These are phyloP conservation scores for Sitophilus oryzae DNA, from an alignment of 1,140 invertebrate genomes.

Conservation along the genomic window DNA sequence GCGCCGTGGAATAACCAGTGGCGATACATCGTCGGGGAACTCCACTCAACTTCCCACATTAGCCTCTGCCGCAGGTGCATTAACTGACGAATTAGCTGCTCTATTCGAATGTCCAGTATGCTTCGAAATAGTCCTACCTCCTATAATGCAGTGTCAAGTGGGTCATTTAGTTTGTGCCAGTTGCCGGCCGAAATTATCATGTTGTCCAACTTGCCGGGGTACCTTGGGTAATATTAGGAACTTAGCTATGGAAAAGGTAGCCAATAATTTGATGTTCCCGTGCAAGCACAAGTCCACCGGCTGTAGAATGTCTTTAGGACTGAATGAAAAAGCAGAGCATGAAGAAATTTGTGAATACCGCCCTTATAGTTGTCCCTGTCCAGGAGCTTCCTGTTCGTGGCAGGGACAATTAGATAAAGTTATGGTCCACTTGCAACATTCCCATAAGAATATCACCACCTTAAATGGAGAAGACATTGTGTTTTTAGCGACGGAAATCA, in stretches of 20 bases:
- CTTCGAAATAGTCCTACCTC: conserved; percentile 98
- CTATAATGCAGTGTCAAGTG: conserved; percentile 84
- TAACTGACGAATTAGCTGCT: conserved; percentile 83
- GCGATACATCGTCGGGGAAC: conserved; percentile 28
- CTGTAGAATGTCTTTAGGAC: conserved; percentile 85
- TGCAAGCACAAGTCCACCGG: conserved; percentile 98
- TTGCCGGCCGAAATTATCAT: conserved; percentile 92
- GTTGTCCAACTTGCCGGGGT: conserved; percentile 96
- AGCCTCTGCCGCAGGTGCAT: conserved; percentile 45
- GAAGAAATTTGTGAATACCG: conserved; percentile 98
- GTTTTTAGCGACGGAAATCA: conserved; percentile 98
- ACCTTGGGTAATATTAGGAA: conserved; percentile 96
- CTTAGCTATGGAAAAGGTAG: conserved; percentile 98
- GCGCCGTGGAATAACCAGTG: conserved; percentile 28
- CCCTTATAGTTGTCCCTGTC: conserved; percentile 96
- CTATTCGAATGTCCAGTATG: conserved; percentile 99
- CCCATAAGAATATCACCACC: conserved; percentile 98
- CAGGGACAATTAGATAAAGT: conserved; percentile 56
- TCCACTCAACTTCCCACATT: conserved; percentile 29
- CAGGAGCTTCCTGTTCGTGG: conserved; percentile 98
- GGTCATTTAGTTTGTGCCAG: conserved; percentile 88
- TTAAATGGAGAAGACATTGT: conserved; percentile 97
- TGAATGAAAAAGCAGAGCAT: conserved; percentile 96
- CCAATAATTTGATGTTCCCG: conserved; percentile 95
- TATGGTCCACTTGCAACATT: conserved; percentile 96